A percentile compares a stretch with the other conserved stretches of the same genome.
Conservation (phyloP, 2,888 invertebrate species). For the Charanyca ferruginea region DNA sequence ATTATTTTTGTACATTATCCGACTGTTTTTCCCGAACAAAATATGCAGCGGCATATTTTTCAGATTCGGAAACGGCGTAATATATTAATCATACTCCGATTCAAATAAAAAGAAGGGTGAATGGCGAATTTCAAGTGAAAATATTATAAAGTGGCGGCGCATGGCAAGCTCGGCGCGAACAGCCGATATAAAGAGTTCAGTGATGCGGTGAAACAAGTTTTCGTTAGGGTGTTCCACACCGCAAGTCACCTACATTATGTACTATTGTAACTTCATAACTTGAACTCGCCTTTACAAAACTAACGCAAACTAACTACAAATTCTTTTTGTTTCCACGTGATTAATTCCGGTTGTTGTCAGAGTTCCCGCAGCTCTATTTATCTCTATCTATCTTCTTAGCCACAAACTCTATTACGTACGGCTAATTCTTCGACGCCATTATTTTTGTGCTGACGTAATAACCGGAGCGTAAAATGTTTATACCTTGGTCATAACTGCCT, state of each 20-base stretch:
- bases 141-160: constrained; percentile 61
- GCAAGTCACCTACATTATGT: constrained; percentile 60
- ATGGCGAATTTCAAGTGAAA: constrained; percentile 47
- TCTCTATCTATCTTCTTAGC: constrained; percentile 49
- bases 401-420: constrained; percentile 46
- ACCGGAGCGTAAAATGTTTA: constrained; percentile 31
- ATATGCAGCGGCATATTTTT: constrained; percentile 28
- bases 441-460: constrained; percentile 53
- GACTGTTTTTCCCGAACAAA: constrained; percentile 11
- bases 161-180: constrained; percentile 60
- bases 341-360: constrained; percentile 17
- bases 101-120: constrained; percentile 42
- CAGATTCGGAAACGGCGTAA: constrained; percentile 17
- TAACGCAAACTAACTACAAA: constrained; percentile 20
- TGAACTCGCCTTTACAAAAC: constrained; percentile 54
- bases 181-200: constrained; percentile 73
- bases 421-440: constrained; percentile 47
- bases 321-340: constrained; percentile 36
- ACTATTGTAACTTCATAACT: constrained; percentile 67
- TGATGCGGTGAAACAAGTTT: constrained; percentile 73
- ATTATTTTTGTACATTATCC: not conserved
- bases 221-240: constrained; percentile 65
- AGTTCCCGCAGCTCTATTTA: constrained; percentile 27
- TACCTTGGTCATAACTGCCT: constrained; percentile 10
- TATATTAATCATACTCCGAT: constrained; percentile 45